Base-by-base conservation (phyloP, 2,113 vertebrate species). In the Nycticryphes semicollaris region DNA sequence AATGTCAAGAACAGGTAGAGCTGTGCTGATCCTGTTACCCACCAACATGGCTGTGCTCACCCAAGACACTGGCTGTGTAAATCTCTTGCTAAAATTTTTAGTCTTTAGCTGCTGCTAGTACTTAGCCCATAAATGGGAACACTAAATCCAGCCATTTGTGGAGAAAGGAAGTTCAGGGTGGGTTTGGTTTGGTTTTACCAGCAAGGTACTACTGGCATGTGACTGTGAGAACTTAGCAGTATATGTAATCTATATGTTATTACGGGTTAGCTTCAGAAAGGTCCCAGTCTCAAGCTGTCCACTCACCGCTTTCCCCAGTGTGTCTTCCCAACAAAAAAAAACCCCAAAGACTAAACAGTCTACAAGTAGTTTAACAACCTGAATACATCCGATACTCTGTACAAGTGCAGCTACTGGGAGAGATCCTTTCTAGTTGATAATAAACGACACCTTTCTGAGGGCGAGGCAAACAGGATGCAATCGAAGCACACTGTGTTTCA, bases 401-500 rank as follows among this genome's bases (percentile, higher is more conserved):
- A 41, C 8, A 12, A 62, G 66, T 1, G 0, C 57, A 53, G 39
- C 78, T 89, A 22, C 7, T 18, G 13, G 43, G 76, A 76, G 80
- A 78, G 50, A 68, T 43, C 39, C 57, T 87, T 92, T 89, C 60
- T 48, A 45, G 66, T 50, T 17, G 9, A 63, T 62, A 89, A 88
- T 14, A 89, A 87, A 84, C 80, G 3, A 18, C 82, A 53, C 16
- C 75, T 84, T 89, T 79, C 37, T 79, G 89, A 77, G 28, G 28
- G 39, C 0, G 25, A 95, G 63, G 50, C 43, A 83, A 77, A 88
- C 75, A 84, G 84, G 93, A 86, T 97, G 89, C 81, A 82, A 94
- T 94, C 82, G 57, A 59, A 74, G 48, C 76, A 77, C 79, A 12
- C 73, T 76, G 41, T 64, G 79, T 67, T 90, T 94, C 87, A 79